Evolutionary conservation across 2,888 invertebrate genomes (phyloP).

Genomic region (Noctua janthina): DNA sequence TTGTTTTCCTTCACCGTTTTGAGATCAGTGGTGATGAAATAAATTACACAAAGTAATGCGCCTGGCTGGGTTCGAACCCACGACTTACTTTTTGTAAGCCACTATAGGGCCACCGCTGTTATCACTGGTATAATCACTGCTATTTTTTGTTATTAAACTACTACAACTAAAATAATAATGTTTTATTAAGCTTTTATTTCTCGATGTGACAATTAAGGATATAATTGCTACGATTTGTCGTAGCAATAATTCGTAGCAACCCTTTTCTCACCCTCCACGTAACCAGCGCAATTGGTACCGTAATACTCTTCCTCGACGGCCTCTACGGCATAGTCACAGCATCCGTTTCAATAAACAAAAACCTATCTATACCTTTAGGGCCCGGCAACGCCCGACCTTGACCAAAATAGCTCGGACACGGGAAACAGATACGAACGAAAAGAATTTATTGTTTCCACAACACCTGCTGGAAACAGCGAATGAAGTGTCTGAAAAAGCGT

Average conservation of each 20-base stretch:
- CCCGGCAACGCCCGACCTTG: constrained; percentile 53
- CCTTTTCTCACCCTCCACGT: not conserved
- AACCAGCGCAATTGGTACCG: not conserved
- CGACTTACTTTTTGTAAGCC: no score
- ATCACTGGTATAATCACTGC: no score
- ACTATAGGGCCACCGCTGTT: no score
- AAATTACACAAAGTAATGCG: no score
- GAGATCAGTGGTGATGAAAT: no score
- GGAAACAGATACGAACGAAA: constrained; percentile 53
- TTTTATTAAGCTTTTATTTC: not conserved
- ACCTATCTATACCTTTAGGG: constrained; percentile 35
- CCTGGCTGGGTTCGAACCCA: no score
- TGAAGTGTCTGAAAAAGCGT: constrained; percentile 29
- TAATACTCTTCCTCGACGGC: not conserved
- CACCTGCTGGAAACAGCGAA: constrained; percentile 36
- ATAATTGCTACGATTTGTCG: constrained; percentile 17
- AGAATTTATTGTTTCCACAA: constrained; percentile 56
- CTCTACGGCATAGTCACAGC: not conserved
- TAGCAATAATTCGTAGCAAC: constrained; percentile 33
- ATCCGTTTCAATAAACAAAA: constrained; percentile 10
- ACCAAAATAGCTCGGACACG: constrained; percentile 57
- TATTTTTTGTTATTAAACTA: not conserved
- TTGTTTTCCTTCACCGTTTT: no score
- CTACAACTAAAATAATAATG: no score
- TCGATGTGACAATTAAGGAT: not conserved